A percentile compares a stretch with the other conserved stretches of the same genome.
These are phyloP conservation scores for Mongoloraphidia duomilia DNA, from an alignment of 2,888 invertebrate genomes.

Conservation along the genomic window DNA sequence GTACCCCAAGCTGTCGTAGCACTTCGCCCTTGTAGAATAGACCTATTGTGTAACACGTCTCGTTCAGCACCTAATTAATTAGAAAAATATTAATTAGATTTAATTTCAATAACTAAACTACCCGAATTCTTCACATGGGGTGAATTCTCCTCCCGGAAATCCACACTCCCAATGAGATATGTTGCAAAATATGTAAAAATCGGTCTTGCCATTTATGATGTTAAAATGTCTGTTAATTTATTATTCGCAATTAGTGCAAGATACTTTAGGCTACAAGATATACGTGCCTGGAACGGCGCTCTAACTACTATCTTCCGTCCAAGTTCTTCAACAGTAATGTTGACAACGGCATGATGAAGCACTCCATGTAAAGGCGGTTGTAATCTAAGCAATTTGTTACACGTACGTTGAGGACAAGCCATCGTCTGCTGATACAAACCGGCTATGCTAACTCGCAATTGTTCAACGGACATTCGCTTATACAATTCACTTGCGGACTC, in stretches of 20 bases:
- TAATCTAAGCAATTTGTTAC: constrained; percentile 47
- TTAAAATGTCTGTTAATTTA: too few relatives aligned
- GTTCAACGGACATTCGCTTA: constrained; percentile 47
- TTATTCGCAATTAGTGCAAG: too few relatives aligned
- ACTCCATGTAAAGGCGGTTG: constrained; percentile 40
- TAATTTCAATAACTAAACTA: too few relatives aligned
- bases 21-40: constrained; percentile 60
- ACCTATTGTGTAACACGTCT: constrained; percentile 60
- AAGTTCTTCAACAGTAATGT: constrained; percentile 42
- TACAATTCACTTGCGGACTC: constrained; percentile 41
- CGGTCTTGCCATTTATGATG: too few relatives aligned
- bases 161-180: too few relatives aligned
- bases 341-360: constrained; percentile 55
- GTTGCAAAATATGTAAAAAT: too few relatives aligned
- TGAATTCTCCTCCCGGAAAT: too few relatives aligned
- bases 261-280: neutral
- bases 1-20: constrained; percentile 47
- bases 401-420: constrained; percentile 47
- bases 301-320: constrained; percentile 44
- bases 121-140: too few relatives aligned
- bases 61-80: constrained; percentile 49
- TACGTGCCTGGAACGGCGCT: constrained; percentile 57
- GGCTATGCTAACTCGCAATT: constrained; percentile 46
- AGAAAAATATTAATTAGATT: too few relatives aligned
- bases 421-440: constrained; percentile 48